phyloP scores from a whole-genome alignment of 2,888 invertebrate species.

The Metallyticus violacea region DNA sequence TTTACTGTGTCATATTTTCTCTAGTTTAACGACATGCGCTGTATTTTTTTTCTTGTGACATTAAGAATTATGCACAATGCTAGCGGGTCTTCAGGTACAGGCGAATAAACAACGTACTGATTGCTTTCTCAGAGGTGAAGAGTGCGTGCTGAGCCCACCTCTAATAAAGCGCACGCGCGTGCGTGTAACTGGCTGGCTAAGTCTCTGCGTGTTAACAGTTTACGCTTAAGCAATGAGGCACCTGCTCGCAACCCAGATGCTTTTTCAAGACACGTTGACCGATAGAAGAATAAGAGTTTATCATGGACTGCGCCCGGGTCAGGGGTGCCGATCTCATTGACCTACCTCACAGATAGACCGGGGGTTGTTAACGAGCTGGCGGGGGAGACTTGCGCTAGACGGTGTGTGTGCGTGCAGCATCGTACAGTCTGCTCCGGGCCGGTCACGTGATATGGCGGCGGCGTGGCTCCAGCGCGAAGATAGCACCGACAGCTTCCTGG shows the following conservation, averaged over 20 bases:
- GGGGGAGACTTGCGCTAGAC: background rate
- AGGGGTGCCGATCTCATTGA: background rate
- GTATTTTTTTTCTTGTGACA: too few species aligned
- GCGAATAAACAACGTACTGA: too few species aligned
- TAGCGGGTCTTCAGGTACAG: too few species aligned
- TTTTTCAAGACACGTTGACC: too few species aligned
- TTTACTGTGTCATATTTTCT: too few species aligned
- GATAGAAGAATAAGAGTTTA: too few species aligned
- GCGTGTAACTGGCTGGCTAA: background rate
- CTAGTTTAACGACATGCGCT: too few species aligned
- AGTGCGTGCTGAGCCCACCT: background rate
- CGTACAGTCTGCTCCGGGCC: background rate
- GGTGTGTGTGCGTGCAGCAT: background rate
- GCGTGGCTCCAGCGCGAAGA: background rate
- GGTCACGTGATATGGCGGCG: background rate
- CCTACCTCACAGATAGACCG: background rate
- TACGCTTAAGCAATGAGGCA: background rate
- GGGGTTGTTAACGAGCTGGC: too few species aligned
- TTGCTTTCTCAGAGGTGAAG: too few species aligned
- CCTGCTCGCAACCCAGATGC: too few species aligned
- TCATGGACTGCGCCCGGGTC: background rate
- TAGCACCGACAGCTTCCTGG: background rate
- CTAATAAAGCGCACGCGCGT: background rate
- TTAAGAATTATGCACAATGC: too few species aligned
- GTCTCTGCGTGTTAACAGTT: background rate